These are phyloP conservation scores for Rhopalosiphum nymphaeae DNA, from an alignment of 2,888 invertebrate species.

Conservation along the genomic window DNA sequence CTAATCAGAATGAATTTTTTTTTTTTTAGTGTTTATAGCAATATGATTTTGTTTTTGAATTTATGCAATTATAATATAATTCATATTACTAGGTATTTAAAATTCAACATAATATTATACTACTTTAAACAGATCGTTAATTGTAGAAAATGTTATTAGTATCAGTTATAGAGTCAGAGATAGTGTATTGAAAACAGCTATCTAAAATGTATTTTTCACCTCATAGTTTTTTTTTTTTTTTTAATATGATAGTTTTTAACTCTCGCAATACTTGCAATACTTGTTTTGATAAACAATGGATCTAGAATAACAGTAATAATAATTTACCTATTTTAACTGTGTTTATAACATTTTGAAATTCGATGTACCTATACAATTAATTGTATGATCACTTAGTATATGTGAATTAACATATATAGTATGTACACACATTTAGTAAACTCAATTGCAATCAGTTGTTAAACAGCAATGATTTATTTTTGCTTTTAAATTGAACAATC, in stretches of 20 bases:
- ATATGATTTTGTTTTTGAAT: background rate
- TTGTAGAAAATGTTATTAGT: background rate
- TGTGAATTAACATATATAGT: background rate
- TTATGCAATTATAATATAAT: background rate
- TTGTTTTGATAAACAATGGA: background rate
- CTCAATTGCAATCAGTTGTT: background rate
- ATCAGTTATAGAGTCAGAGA: background rate
- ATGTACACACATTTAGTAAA: background rate
- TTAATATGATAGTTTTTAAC: background rate
- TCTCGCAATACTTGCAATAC: background rate
- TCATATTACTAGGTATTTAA: background rate
- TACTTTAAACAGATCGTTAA: background rate
- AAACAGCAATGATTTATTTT: background rate
- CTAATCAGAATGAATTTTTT: background rate
- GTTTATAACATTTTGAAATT: background rate
- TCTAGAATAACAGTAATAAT: background rate
- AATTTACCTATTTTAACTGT: background rate
- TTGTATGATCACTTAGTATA: background rate
- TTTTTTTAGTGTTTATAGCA: background rate
- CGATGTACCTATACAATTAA: background rate
- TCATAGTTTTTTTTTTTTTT: background rate
- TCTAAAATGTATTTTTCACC: background rate
- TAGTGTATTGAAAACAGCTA: background rate
- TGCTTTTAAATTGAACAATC: background rate
- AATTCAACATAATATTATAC: background rate